Evolutionary conservation across 1,140 invertebrate species (phyloP), one percentile per base, ranked within the genome.

Genomic region (Trichonephila clavata): DNA sequence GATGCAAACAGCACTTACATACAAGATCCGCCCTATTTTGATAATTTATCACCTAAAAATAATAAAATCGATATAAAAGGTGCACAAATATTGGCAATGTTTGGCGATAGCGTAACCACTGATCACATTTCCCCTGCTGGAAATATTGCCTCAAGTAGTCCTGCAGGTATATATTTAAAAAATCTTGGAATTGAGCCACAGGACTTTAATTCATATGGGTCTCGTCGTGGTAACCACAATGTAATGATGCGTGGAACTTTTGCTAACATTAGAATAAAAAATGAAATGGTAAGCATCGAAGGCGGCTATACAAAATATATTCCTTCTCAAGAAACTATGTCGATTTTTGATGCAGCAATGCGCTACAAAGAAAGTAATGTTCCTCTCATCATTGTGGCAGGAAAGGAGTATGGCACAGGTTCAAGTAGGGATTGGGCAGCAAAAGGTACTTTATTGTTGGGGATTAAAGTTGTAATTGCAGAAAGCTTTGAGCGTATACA

Each of bases 41-140:
- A 96, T 87, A 95, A 94, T 80, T 96, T 97, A 96, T 95, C 95
- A 16, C 95, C 92, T 87, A 95, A 96, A 14, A 86, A 96, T 14
- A 32, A 81, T 8, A 94, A 95, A 59, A 91, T 94, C 43, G 84
- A 94, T 80, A 95, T 96, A 60, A 94, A 95, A 86, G 95, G 96
- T 95, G 96, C 96, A 20, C 95, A 95, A 86, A 96, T 95, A 59
- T 94, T 96, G 63, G 94, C 96, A 27, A 96, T 96, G 94, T 94
- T 96, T 16, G 96, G 96, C 5, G 96, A 96, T 94, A 96, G 95
- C 1, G 95, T 96, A 4, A 96, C 96, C 10, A 96, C 96, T 7
- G 96, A 97, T 95, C 96, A 97, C 94, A 97, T 97, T 77, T 96
- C 96, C 16, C 96, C 96, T 57, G 96, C 96, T 43, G 96, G 96